Conservation (phyloP, 2,113 vertebrate genomes). For the Hippocampus guttulatus region DNA sequence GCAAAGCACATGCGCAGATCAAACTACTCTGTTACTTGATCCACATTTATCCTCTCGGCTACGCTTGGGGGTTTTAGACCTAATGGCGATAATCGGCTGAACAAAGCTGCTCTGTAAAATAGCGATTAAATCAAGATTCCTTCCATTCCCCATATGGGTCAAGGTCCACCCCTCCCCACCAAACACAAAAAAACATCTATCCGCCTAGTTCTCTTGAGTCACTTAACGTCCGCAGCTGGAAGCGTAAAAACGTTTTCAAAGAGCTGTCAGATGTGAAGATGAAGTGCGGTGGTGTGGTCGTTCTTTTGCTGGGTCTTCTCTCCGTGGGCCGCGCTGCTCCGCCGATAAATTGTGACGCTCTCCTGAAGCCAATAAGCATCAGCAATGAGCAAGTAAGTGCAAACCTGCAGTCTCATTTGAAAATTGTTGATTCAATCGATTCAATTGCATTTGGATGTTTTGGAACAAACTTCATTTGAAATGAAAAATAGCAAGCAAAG, state of each 20-base stretch:
- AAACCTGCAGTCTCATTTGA: neutral
- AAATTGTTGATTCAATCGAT: neutral
- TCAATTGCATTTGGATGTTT: neutral
- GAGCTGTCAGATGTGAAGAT: constrained; percentile 22
- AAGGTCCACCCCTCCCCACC: constrained; percentile 26
- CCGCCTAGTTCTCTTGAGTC: constrained; percentile 10
- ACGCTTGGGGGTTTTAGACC: neutral
- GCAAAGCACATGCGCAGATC: neutral
- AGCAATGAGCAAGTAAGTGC: constrained; percentile 48
- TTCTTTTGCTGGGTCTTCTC: constrained; percentile 43
- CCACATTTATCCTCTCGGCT: neutral
- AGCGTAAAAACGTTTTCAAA: neutral
- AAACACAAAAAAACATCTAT: neutral
- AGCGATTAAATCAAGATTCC: constrained; percentile 11
- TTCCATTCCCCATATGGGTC: constrained; percentile 17
- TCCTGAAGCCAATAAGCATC: constrained; percentile 45
- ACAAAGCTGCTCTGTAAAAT: neutral
- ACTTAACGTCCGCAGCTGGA: constrained; percentile 16
- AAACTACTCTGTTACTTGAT: constrained; percentile 6
- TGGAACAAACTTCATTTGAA: too few relatives aligned
- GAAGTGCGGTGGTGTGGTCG: constrained; percentile 26
- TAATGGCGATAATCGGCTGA: neutral
- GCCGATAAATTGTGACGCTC: constrained; percentile 37
- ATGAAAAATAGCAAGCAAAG: too few relatives aligned
- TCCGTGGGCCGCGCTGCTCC: constrained; percentile 36